Evolutionary conservation across 1,140 invertebrate genomes (phyloP).

Genomic region (Laupala kohalensis): DNA sequence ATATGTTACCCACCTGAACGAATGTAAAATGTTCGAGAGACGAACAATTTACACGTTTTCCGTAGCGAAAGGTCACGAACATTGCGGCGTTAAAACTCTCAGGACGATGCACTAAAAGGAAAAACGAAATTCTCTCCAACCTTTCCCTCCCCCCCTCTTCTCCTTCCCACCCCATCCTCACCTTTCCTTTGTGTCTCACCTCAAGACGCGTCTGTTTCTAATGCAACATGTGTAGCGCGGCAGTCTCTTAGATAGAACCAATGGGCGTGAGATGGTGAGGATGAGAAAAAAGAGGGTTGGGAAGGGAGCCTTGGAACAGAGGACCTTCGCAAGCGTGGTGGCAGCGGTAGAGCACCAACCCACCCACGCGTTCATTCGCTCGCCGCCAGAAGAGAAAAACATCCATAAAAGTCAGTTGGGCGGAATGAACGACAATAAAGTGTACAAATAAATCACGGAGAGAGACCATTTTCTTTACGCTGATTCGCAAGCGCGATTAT

Average conservation of each 20-base stretch:
- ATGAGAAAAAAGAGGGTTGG: background rate
- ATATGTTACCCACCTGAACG: too few relatives aligned
- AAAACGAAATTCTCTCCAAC: too few relatives aligned
- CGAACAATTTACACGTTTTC: too few relatives aligned
- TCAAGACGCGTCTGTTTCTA: background rate
- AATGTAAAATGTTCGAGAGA: too few relatives aligned
- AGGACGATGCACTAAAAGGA: too few relatives aligned
- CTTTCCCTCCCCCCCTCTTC: background rate
- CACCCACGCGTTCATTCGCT: background rate
- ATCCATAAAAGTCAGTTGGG: conserved; percentile 27
- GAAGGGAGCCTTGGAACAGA: background rate
- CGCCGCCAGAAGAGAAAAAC: conserved; percentile 17
- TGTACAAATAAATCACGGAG: conserved; percentile 27
- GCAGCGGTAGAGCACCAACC: too few relatives aligned
- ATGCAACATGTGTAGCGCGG: background rate
- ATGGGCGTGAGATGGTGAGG: background rate
- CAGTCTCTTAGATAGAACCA: background rate
- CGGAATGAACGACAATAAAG: conserved; percentile 29
- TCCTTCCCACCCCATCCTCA: background rate
- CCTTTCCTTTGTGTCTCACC: background rate
- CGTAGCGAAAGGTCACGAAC: too few relatives aligned
- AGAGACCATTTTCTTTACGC: conserved; percentile 22
- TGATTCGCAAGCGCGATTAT: conserved; percentile 25
- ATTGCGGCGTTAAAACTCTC: too few relatives aligned
- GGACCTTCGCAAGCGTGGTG: too few relatives aligned